These are phyloP conservation scores for Aphelinus certus DNA, from an alignment of 1,140 invertebrate genomes.

Conservation along the genomic window DNA sequence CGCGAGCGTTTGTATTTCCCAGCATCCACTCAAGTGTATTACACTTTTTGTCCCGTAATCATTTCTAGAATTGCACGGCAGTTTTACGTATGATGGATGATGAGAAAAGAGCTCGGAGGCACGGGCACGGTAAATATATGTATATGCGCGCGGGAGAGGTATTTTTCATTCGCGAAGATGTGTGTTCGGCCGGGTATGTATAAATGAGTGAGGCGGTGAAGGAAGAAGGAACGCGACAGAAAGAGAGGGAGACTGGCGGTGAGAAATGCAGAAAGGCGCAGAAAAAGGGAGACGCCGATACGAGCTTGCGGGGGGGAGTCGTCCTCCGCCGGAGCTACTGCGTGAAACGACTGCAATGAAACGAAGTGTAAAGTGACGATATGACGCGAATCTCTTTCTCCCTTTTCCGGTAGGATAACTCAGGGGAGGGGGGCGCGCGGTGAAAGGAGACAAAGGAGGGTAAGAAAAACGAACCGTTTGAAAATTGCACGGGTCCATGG, in stretches of 20 bases:
- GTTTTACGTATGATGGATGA: no score
- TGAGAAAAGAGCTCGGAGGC: no score
- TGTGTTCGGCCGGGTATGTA: no score
- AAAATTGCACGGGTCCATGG: constrained; percentile 14
- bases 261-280: no score
- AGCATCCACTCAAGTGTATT: no score
- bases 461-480: not conserved
- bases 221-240: not conserved
- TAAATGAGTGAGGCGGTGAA: not conserved
- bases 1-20: no score
- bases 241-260: not conserved
- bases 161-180: no score
- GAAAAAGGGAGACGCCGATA: not conserved
- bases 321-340: constrained; percentile 24
- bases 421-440: no score
- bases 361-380: constrained; percentile 51
- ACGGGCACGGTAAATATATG: no score
- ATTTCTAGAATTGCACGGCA: no score
- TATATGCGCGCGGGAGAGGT: no score
- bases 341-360: constrained; percentile 47
- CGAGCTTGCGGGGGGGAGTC: constrained; percentile 50
- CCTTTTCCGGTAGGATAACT: not conserved
- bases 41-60: no score
- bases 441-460: not conserved
- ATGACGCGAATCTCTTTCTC: constrained; percentile 41